A percentile compares a stretch with the other conserved stretches of the same genome.
Conservation (phyloP, 2,888 invertebrate species). For the Pachymerium ferrugineum region DNA sequence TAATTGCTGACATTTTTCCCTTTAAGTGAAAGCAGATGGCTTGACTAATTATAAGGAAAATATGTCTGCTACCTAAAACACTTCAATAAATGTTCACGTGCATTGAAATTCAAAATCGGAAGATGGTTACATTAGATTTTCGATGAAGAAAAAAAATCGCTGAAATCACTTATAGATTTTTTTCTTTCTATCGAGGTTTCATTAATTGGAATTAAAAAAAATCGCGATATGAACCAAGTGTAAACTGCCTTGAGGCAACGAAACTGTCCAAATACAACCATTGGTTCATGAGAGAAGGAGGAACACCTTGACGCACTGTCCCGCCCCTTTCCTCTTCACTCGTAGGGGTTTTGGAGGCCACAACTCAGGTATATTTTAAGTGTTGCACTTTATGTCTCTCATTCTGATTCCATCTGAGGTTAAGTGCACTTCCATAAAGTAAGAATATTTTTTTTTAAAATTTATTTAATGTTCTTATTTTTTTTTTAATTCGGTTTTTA, state of each 20-base stretch:
- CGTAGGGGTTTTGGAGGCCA: slow-evolving; percentile 11
- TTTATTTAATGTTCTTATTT: background rate
- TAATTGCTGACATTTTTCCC: no score
- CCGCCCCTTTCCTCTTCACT: slow-evolving; percentile 10
- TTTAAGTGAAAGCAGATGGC: no score
- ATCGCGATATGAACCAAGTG: background rate
- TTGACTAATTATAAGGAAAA: no score
- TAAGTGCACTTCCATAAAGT: background rate
- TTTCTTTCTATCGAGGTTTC: background rate
- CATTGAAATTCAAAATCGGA: background rate
- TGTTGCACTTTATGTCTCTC: background rate
- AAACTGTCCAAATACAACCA: background rate
- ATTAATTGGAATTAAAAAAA: background rate
- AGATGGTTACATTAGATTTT: background rate
- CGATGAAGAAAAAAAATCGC: no score
- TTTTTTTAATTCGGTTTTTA: background rate
- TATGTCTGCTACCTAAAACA: no score
- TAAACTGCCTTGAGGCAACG: background rate
- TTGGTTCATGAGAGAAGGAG: background rate
- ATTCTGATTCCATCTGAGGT: background rate
- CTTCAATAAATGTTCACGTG: no score
- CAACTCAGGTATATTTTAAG: background rate
- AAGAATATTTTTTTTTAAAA: background rate
- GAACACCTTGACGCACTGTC: background rate
- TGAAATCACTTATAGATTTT: no score